Base-by-base conservation (phyloP, 2,888 invertebrate species). In the Thyatira batis region DNA sequence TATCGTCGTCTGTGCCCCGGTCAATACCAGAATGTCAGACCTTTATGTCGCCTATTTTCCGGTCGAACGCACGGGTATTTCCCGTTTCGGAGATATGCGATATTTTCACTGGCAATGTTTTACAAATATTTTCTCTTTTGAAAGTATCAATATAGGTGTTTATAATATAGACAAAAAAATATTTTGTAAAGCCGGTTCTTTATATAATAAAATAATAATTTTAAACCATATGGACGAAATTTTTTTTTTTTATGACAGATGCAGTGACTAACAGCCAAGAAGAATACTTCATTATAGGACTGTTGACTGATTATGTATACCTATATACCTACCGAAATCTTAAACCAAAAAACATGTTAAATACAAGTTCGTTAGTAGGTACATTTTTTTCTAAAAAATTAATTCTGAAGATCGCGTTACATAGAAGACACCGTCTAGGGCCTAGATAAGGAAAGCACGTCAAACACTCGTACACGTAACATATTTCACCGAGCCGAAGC, bases 31-130 rank as follows among this genome's bases (percentile, higher is more conserved):
- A 80, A 84, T 81, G 83, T 76, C 76, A 81, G 85, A 85, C 87
- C 89, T 88, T 89, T 87, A 89, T 87, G 87, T 85, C 84, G 83
- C 84, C 87, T 85, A 92, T 92, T 92, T 90, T 90, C 90, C 88
- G 85, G 80, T 78, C 77, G 80, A 80, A 73, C 78, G 85, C 82
- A 75, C 88, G 77, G 80, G 88, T 83, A 89, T 90, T 82, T 81
- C 79, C 78, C 73, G 78, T 84, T 84, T 82, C 78, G 80, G 71
- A 73, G 82, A 81, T 81, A 83, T 69, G 74, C 75, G 76, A 85
- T 85, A 85, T 84, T 88, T 87, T 87, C 83, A 81, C 75, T 72
- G 65, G 11, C 71, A 70, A 68, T 70, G 72, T 79, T 81, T 83
- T 86, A 81, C 72, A 79, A n/a, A 80, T 75, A 80, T 76, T 69